phyloP scores from a whole-genome alignment of 2,888 invertebrate genomes.

The Trichogramma evanescens region DNA sequence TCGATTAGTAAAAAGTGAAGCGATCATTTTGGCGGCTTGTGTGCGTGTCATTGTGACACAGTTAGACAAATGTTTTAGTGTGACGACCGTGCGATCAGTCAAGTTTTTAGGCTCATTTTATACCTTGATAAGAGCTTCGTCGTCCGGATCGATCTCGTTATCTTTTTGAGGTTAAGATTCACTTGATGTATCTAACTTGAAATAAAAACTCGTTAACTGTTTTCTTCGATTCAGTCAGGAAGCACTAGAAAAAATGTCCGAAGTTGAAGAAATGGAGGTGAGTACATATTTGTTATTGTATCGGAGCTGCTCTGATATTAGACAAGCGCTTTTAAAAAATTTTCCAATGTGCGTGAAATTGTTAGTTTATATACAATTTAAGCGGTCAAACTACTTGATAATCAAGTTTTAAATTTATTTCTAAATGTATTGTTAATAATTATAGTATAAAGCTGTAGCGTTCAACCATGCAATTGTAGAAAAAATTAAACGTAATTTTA shows the following conservation, averaged over 20 bases:
- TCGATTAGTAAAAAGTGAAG: too few species aligned
- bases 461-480: neutral
- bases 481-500: neutral
- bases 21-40: too few species aligned
- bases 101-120: too few species aligned
- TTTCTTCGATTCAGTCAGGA: too few species aligned
- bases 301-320: constrained; percentile 5
- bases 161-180: too few species aligned
- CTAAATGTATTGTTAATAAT: neutral
- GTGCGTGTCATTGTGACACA: too few species aligned
- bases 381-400: neutral
- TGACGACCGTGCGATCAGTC: too few species aligned
- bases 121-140: too few species aligned
- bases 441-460: neutral
- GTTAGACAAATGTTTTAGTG: too few species aligned
- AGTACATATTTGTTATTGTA: constrained; percentile 25
- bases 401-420: neutral
- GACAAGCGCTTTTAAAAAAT: neutral
- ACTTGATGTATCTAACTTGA: too few species aligned
- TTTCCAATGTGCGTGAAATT: neutral
- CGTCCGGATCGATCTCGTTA: too few species aligned
- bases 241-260: constrained; percentile 40
- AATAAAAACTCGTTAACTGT: too few species aligned
- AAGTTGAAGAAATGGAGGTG: constrained; percentile 44
- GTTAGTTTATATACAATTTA: neutral